Evolutionary conservation across 2,888 invertebrate genomes (phyloP).

Genomic region (Tetropium fuscum): DNA sequence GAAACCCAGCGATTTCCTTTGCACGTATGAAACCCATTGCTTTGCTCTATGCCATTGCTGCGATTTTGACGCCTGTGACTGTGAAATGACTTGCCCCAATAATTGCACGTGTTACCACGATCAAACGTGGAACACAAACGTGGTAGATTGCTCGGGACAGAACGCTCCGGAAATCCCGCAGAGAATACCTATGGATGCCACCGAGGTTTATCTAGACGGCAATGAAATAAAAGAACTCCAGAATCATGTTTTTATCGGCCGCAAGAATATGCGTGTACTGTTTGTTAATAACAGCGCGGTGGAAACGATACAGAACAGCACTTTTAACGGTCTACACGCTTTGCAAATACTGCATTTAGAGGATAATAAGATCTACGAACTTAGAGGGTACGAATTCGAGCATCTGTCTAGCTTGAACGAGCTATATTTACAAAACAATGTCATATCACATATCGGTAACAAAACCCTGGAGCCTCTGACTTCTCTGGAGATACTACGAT

Average conservation of each 20-base stretch:
- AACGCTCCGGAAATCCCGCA: conserved; percentile 82
- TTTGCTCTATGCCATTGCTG: conserved; percentile 96
- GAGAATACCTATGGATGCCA: conserved; percentile 93
- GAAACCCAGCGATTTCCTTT: conserved; percentile 87
- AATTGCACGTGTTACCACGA: conserved; percentile 97
- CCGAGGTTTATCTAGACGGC: conserved; percentile 92
- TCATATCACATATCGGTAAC: conserved; percentile 83
- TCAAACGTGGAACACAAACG: conserved; percentile 92
- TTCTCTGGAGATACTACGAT: conserved; percentile 81
- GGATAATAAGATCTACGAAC: conserved; percentile 82
- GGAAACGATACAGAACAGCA: conserved; percentile 87
- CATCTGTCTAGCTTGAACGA: conserved; percentile 83
- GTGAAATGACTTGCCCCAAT: conserved; percentile 95
- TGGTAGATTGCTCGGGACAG: conserved; percentile 90
- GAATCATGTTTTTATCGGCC: conserved; percentile 89
- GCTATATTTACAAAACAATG: conserved; percentile 87
- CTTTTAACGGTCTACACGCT: conserved; percentile 87
- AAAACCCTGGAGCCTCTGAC: conserved; percentile 81
- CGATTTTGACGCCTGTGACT: conserved; percentile 96
- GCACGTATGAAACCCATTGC: conserved; percentile 93
- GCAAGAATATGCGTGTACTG: conserved; percentile 88
- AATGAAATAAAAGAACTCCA: conserved; percentile 87
- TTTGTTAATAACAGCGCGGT: conserved; percentile 89
- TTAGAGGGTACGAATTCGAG: conserved; percentile 89
- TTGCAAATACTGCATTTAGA: conserved; percentile 86